Evolutionary conservation across 2,113 vertebrate species (phyloP), one percentile per base, ranked within the genome.

Genomic region (Scatophagus argus): DNA sequence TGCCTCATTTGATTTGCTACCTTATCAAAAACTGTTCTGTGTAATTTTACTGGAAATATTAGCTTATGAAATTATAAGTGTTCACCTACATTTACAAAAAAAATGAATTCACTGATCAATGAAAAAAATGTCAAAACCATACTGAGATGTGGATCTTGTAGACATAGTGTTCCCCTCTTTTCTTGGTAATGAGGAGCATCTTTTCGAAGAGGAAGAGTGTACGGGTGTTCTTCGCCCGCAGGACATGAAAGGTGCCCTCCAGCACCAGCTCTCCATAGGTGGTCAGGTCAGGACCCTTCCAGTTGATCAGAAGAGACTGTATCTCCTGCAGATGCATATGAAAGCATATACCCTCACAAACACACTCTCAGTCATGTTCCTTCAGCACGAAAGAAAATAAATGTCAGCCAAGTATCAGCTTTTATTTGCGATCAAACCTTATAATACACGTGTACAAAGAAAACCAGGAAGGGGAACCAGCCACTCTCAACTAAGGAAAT

Each of bases 191-290:
- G 77, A 99, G 95, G 36, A 99, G 94, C 25, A 95, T 95, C 87
- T 95, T 97, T 86, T 99, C 96, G 0, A 99, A 98, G 74, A 99
- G 96, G 90, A 99, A 99, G 77, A 99, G 96, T 0, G 97, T 96
- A 5, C 97, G 95, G 63, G 97, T 97, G 0, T 96, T 98, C 87
- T 97, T 97, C 0, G 95, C 96, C 0, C 97, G 95, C 67, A 98
- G 96, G 7, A 96, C 92, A 0, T 96, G 96, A 83, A 99, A 99
- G 0, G 96, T 98, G 51, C 97, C 97, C 89, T 99, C 98, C 74
- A 99, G 93, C 65, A 98, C 98, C 25, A 99, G 95, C 74, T 99
- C 98, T 23, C 98, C 97, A 0, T 95, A 99, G 4, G 93, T 97
- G 25, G 97, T 97, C 88, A 99, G 94, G 83, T 99, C 98, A 0